A percentile compares a stretch with the other conserved stretches of the same genome.
Conservation (phyloP, 2,888 invertebrate genomes). For the Reticulitermes lucifugus region DNA sequence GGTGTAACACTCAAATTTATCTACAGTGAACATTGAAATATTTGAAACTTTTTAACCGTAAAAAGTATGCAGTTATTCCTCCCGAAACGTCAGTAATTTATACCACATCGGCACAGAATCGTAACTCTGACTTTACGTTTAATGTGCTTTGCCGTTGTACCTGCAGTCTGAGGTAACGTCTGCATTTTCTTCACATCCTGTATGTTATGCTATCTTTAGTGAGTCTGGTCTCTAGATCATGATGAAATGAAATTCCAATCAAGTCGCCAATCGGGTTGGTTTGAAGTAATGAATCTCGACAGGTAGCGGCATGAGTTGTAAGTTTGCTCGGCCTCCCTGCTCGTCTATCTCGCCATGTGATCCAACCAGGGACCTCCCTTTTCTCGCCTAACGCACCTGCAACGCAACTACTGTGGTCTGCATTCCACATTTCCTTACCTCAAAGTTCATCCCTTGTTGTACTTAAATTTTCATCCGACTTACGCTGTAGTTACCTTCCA, state of each 20-base stretch:
- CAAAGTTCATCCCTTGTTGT: no score
- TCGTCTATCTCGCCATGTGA: constrained; percentile 24
- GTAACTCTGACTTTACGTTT: no score
- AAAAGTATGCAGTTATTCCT: no score
- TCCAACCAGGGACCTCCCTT: not conserved
- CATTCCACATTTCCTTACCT: not conserved
- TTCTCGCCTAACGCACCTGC: constrained; percentile 30
- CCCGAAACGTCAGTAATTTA: no score
- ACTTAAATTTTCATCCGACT: no score
- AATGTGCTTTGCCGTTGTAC: no score
- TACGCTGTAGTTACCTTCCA: no score
- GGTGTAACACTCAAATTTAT: no score
- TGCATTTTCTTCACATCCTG: not conserved
- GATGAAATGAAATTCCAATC: constrained; percentile 53
- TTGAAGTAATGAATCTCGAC: constrained; percentile 51
- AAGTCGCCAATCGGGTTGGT: constrained; percentile 52
- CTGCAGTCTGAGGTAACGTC: no score
- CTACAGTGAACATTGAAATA: no score
- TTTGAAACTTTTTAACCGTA: no score
- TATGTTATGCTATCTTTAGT: not conserved
- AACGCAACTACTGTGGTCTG: constrained; percentile 5
- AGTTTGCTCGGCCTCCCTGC: constrained; percentile 43
- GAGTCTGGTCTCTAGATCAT: constrained; percentile 21
- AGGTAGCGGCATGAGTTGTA: constrained; percentile 50
- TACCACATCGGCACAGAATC: no score